A percentile compares a stretch with the other conserved stretches of the same genome.
Evolutionary conservation across 2,113 vertebrate genomes (phyloP).

Genomic region (Anthoscopus minutus): DNA sequence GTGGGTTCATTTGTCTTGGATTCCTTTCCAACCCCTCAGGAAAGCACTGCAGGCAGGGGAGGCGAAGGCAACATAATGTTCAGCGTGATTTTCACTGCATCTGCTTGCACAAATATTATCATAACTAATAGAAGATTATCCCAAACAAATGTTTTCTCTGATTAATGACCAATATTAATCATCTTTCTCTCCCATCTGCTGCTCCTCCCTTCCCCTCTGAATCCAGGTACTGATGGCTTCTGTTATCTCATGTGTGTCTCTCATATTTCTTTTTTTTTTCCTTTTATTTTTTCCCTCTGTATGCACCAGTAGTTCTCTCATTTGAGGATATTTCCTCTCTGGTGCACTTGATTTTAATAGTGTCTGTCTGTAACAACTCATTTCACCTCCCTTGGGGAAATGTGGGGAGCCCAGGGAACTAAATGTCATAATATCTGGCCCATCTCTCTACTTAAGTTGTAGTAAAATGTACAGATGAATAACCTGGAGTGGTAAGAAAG

Average conservation of each 20-base stretch:
- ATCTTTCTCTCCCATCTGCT: constrained; percentile 52
- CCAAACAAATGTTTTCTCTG: constrained; percentile 52
- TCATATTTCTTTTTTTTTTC: background rate
- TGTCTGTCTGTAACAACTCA: constrained; percentile 51
- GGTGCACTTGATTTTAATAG: constrained; percentile 59
- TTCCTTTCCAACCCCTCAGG: background rate
- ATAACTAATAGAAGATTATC: constrained; percentile 29
- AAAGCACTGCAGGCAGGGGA: background rate
- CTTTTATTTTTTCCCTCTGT: background rate
- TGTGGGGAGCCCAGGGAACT: constrained; percentile 31
- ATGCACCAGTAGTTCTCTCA: constrained; percentile 40
- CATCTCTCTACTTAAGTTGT: constrained; percentile 20
- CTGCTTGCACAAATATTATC: constrained; percentile 44
- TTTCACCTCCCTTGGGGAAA: constrained; percentile 45
- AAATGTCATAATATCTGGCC: constrained; percentile 47
- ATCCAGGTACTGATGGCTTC: constrained; percentile 31
- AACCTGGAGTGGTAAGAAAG: constrained; percentile 38
- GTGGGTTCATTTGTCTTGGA: constrained; percentile 20
- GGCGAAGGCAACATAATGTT: background rate
- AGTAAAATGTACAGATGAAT: constrained; percentile 38
- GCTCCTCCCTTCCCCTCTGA: constrained; percentile 24
- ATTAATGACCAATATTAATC: constrained; percentile 61
- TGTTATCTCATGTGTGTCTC: constrained; percentile 9
- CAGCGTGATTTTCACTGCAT: constrained; percentile 35
- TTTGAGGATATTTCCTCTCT: constrained; percentile 48